Evolutionary conservation across 2,113 vertebrate genomes (phyloP), one percentile per base, ranked within the genome.

Genomic region (Ellobius talpinus): DNA sequence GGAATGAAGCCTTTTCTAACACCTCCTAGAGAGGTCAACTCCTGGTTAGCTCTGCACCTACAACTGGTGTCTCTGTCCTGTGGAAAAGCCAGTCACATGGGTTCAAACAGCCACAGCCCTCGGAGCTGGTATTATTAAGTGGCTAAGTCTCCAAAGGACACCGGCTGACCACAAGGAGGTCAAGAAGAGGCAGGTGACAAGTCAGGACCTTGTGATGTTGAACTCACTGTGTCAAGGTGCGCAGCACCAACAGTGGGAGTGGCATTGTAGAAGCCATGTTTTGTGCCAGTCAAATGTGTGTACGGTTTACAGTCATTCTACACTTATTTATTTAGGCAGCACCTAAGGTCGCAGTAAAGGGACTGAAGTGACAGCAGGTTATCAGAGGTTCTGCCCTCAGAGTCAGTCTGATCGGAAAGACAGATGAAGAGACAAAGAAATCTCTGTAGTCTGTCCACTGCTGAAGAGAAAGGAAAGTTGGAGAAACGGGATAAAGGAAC

Each of bases 1-100:
- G 81, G 99, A 99, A 5, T 97, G 97, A 98, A 55, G 70, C 42
- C 19, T 1, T 1, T 14, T n/a, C 76, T 10, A 33, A 17, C 33
- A 21, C 13, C 78, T 61, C 31, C 47, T 21, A 6, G 12, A 2
- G 8, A 31, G 45, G 36, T 24, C 21, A 16, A 72, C 31, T 24
- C 42, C 88, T 23, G 36, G 52, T 42, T 26, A 24, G 85, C 23
- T 39, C 42, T 36, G 23, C 19, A 24, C 10, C 11, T 63, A 52
- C 39, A 11, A 14, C 16, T 13, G 12, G 13, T 17, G 50, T n/a
- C 13, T 78, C 81, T 19, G 70, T 33, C n/a, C 55, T 11, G 3
- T 2, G 77, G 68, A 65, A 61, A 19, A 36, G 68, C 58, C 55
- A 63, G n/a, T 45, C 12, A 0, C 73, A 14, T 6, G 1, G 4